Evolutionary conservation across 1,140 invertebrate species (phyloP), one percentile per base, ranked within the genome.

Genomic region (Macrotrachela quadricornifera): DNA sequence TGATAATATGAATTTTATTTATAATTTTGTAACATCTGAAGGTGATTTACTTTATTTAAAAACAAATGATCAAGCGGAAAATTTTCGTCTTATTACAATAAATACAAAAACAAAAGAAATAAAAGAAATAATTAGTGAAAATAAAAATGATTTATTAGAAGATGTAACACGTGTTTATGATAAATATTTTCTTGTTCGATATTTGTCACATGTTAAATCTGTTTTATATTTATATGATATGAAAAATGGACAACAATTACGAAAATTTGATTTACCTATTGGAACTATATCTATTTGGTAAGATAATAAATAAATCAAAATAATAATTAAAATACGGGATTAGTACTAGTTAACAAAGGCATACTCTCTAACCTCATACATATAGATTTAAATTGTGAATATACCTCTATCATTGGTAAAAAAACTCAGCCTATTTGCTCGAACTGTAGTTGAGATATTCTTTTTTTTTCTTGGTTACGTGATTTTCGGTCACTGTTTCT

Each of bases 181-280:
- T 66, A 86, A 87, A 69, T 17, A 21, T 36, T 68, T 97, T n/a
- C 75, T 95, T 39, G 66, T 86, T 43, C 80, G 80, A 64, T 96
- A 95, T 65, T 78, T 94, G 44, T 76, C 84, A 65, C 85, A 97
- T 77, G 91, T 96, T 6, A 94, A 92, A 75, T 85, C 72, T 58
- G 42, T 56, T 56, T 40, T 39, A 10, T 12, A 30, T 44, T 10
- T 49, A 49, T 14, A 12, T 21, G 10, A 30, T 4, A 46, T 50
- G 49, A 21, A 17, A 82, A 70, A 66, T 55, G 36, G 50, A 30
- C 46, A 12, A 52, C 15, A 12, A 15, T 44, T 54, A 12, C 52
- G 11, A 14, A 50, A 57, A 54, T 62, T 49, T 46, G 12, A n/a
- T 57, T 61, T 73, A 75, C 54, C 66, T 87, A 84, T 82, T 78